A percentile compares a stretch with the other conserved stretches of the same genome.
Evolutionary conservation across 2,797 vertebrate species (phyloP).

Genomic region (Catharus ustulatus): DNA sequence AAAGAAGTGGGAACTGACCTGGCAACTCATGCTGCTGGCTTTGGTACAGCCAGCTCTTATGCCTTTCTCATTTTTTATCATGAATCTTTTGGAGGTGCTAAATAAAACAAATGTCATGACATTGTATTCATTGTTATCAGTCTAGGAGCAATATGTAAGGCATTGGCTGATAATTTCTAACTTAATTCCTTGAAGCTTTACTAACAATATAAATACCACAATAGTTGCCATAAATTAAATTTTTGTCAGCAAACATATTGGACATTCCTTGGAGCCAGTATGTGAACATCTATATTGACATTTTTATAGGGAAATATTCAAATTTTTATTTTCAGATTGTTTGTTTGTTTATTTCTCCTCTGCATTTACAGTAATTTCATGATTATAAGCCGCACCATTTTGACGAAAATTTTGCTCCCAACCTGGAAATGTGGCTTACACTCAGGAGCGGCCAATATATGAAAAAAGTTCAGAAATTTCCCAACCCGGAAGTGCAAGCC

Average conservation of each 20-base stretch:
- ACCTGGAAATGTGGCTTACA: no score
- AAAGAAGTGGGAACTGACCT: not conserved
- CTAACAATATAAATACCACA: conserved; percentile 24
- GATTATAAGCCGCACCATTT: no score
- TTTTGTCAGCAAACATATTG: conserved; percentile 8
- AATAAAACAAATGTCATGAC: conserved; percentile 54
- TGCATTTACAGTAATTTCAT: not conserved
- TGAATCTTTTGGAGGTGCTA: not conserved
- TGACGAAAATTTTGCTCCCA: no score
- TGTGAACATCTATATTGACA: not conserved
- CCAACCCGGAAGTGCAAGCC: no score
- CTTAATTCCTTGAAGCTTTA: conserved; percentile 55
- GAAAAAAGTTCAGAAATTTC: no score
- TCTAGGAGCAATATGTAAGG: conserved; percentile 23
- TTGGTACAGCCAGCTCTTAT: not conserved
- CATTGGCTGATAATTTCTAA: conserved; percentile 48
- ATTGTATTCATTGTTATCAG: conserved; percentile 3
- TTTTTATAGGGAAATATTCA: conserved; percentile 27
- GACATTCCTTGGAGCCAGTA: not conserved
- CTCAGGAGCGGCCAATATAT: no score
- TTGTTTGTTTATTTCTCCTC: not conserved
- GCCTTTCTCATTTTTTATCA: not conserved
- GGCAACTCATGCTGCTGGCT: not conserved
- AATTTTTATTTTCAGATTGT: not conserved
- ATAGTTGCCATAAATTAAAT: conserved; percentile 40